These are phyloP conservation scores for Dryoscopus gambensis DNA, from an alignment of 2,113 vertebrate genomes.

Conservation along the genomic window DNA sequence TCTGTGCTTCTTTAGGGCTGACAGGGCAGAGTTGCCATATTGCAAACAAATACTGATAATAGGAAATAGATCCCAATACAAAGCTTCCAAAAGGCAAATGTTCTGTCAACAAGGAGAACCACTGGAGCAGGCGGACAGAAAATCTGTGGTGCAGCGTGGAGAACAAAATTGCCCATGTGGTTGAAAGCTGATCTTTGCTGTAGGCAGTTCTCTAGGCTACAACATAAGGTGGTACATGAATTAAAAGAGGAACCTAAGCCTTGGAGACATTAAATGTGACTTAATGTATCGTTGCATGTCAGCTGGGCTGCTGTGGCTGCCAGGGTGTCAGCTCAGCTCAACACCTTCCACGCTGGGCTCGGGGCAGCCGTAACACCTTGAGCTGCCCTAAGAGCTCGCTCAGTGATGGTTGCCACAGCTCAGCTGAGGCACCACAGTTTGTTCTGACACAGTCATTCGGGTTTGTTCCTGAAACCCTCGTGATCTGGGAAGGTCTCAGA, in stretches of 20 bases:
- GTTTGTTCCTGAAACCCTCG: background rate
- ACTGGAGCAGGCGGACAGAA: background rate
- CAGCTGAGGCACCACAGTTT: background rate
- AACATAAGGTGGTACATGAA: background rate
- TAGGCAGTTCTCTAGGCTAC: conserved; percentile 12
- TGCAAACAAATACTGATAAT: background rate
- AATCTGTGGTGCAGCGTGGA: background rate
- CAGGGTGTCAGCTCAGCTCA: background rate
- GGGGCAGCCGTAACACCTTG: accelerated
- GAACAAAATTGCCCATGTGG: background rate
- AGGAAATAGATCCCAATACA: background rate
- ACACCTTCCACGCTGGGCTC: background rate
- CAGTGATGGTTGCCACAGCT: background rate
- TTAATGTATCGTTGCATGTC: background rate
- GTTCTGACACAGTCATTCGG: background rate
- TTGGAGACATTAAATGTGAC: background rate
- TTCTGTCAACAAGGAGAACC: background rate
- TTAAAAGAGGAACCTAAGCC: conserved; percentile 13
- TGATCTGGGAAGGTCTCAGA: background rate
- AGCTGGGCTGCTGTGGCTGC: background rate
- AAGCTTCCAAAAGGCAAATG: background rate
- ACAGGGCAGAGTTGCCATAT: background rate
- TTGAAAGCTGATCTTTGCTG: background rate
- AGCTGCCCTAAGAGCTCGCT: background rate
- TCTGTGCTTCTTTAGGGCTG: background rate